Evolutionary conservation across 2,888 invertebrate genomes (phyloP).

Genomic region (Tipula confusa): DNA sequence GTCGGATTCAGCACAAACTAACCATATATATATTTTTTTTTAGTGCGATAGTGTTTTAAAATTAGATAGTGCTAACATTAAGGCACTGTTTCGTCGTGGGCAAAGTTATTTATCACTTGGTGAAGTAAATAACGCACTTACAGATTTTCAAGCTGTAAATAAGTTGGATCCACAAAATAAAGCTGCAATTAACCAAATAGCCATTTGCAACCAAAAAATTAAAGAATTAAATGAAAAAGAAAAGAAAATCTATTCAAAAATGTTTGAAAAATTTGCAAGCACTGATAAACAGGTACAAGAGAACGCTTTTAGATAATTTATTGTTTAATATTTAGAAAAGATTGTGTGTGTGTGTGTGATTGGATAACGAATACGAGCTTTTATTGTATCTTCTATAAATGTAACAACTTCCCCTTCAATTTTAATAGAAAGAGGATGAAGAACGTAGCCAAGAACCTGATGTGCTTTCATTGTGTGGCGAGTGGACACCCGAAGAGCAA

Average conservation of each 20-base stretch:
- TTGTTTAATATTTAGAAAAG: too few relatives aligned
- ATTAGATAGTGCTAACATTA: slow-evolving; percentile 71
- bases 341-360: too few relatives aligned
- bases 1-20: too few relatives aligned
- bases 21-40: background rate
- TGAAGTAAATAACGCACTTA: slow-evolving; percentile 71
- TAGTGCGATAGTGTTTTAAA: slow-evolving; percentile 68
- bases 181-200: slow-evolving; percentile 77
- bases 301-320: background rate
- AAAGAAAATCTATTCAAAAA: slow-evolving; percentile 84
- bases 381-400: background rate
- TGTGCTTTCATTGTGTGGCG: slow-evolving; percentile 45
- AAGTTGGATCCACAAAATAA: slow-evolving; percentile 79
- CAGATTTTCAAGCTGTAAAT: slow-evolving; percentile 63
- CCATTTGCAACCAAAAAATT: slow-evolving; percentile 65
- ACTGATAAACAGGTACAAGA: slow-evolving; percentile 66
- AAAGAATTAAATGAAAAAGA: slow-evolving; percentile 74
- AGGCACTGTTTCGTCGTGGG: slow-evolving; percentile 85
- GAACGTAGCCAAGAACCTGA: slow-evolving; percentile 40
- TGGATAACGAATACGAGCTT: background rate
- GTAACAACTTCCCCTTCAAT: background rate
- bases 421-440: slow-evolving; percentile 36
- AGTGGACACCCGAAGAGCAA: slow-evolving; percentile 47
- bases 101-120: slow-evolving; percentile 70
- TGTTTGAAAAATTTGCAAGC: slow-evolving; percentile 90